These are phyloP conservation scores for Amphimedon queenslandica DNA, from an alignment of 37 sponge, comb jelly and placozoan genomes.

Conservation along the genomic window DNA sequence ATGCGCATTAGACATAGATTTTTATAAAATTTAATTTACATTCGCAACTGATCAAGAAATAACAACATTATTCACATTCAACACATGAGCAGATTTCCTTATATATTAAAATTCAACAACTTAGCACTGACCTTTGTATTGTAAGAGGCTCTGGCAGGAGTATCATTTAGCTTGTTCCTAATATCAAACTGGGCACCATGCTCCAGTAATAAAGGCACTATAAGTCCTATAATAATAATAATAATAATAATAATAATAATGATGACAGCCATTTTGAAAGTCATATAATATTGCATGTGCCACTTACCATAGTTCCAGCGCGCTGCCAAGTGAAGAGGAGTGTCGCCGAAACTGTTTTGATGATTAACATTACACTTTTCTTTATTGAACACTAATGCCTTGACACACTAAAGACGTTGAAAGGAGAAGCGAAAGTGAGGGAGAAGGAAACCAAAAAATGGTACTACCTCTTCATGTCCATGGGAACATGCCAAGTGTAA, in stretches of 20 bases:
- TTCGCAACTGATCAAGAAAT: too few species aligned
- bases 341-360: conserved; percentile 68
- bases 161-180: conserved; percentile 51
- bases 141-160: conserved; percentile 70
- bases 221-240: conserved; percentile 45
- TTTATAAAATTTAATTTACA: too few species aligned
- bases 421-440: conserved; percentile 7
- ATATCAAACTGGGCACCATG: conserved; percentile 51
- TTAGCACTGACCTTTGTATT: conserved; percentile 43
- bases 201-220: conserved; percentile 64
- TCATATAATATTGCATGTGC: neutral
- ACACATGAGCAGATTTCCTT: too few species aligned
- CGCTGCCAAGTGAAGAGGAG: conserved; percentile 88
- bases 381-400: conserved; percentile 70
- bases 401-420: conserved; percentile 60
- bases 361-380: conserved; percentile 49
- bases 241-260: too few species aligned
- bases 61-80: too few species aligned
- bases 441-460: neutral
- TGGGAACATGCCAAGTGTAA: conserved; percentile 81
- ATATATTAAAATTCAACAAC: too few species aligned
- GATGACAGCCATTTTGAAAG: too few species aligned
- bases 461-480: conserved; percentile 83
- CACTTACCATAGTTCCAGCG: conserved; percentile 85
- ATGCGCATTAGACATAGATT: too few species aligned